These are phyloP conservation scores for Proctacanthus coquilletti DNA, from an alignment of 1,140 invertebrate species.

Conservation along the genomic window DNA sequence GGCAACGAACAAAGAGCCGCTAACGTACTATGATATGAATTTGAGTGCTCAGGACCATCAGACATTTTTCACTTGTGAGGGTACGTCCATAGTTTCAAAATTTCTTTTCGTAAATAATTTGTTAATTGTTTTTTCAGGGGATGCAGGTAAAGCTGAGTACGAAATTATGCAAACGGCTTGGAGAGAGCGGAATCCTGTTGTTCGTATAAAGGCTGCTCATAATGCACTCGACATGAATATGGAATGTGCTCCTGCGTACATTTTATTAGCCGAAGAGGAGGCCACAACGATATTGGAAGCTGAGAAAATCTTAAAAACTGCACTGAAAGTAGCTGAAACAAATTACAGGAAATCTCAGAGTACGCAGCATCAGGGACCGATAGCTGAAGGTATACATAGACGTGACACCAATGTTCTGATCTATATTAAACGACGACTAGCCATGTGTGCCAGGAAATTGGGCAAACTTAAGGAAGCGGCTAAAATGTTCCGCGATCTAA, in stretches of 20 bases:
- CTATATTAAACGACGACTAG: slow-evolving; percentile 83
- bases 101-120: neutral
- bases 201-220: slow-evolving; percentile 82
- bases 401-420: slow-evolving; percentile 92
- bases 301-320: slow-evolving; percentile 76
- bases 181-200: slow-evolving; percentile 85
- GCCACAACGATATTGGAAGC: slow-evolving; percentile 80
- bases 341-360: slow-evolving; percentile 64
- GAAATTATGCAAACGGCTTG: slow-evolving; percentile 97
- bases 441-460: slow-evolving; percentile 92
- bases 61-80: slow-evolving; percentile 93
- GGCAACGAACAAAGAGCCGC: slow-evolving; percentile 82
- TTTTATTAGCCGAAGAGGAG: slow-evolving; percentile 92
- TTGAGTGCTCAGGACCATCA: slow-evolving; percentile 97
- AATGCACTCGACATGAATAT: slow-evolving; percentile 79
- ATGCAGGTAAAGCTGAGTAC: slow-evolving; percentile 79
- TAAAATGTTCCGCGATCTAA: slow-evolving; percentile 93
- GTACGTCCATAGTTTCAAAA: slow-evolving; percentile 1
- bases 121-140: slow-evolving; percentile 28
- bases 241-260: slow-evolving; percentile 91
- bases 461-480: slow-evolving; percentile 89
- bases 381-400: slow-evolving; percentile 66
- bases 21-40: slow-evolving; percentile 99
- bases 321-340: slow-evolving; percentile 72
- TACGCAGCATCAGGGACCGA: slow-evolving; percentile 56